Evolutionary conservation across 1,140 invertebrate genomes (phyloP).

Genomic region (Bilobella aurantiaca): DNA sequence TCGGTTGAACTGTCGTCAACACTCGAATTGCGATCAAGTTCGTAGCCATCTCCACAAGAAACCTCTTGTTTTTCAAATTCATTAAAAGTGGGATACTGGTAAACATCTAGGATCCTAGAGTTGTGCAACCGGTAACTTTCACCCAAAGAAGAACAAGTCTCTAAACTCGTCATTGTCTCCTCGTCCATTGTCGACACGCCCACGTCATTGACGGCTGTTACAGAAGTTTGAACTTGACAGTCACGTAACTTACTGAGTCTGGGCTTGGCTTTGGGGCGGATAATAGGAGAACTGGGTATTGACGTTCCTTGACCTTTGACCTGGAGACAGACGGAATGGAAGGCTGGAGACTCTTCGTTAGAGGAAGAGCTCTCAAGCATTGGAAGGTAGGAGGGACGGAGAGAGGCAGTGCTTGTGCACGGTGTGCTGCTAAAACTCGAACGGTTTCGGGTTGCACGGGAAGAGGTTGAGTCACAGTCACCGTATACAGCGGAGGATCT

Average conservation of each 20-base stretch:
- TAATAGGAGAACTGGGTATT: not conserved
- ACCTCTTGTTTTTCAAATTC: constrained; percentile 4
- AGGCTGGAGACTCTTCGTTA: constrained; percentile 20
- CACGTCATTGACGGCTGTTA: constrained; percentile 18
- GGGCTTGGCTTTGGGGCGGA: not conserved
- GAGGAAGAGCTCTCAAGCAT: constrained; percentile 21
- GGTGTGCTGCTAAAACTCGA: constrained; percentile 22
- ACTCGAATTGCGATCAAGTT: constrained; percentile 33
- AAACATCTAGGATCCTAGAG: too few relatives aligned
- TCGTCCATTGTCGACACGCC: constrained; percentile 18
- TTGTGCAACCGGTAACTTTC: too few relatives aligned
- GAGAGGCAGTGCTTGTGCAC: constrained; percentile 21
- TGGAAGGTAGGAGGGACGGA: constrained; percentile 7
- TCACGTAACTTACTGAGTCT: constrained; percentile 10
- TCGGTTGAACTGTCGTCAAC: constrained; percentile 31
- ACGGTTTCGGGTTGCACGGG: constrained; percentile 12
- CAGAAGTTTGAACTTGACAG: constrained; percentile 23
- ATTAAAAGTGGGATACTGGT: not conserved
- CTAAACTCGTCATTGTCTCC: not conserved
- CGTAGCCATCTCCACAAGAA: constrained; percentile 9
- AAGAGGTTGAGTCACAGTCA: constrained; percentile 12
- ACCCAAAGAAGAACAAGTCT: too few relatives aligned
- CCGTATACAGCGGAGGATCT: constrained; percentile 9
- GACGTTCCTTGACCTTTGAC: not conserved
- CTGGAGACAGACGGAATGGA: not conserved